Conservation (phyloP, 1,140 invertebrate genomes). For the Vanessa tameamea region DNA sequence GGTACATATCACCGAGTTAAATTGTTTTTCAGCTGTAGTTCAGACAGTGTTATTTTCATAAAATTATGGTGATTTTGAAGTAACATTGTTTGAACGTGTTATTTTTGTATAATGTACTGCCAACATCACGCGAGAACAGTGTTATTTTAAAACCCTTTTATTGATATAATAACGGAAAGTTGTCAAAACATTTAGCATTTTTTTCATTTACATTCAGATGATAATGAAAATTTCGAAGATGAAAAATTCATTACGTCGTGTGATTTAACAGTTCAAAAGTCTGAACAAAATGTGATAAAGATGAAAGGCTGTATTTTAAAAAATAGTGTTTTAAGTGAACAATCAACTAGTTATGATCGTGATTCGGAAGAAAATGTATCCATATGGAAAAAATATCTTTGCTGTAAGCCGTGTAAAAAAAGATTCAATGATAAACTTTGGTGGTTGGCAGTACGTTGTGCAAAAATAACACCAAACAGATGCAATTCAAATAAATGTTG, state of each 20-base stretch:
- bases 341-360: slow-evolving; percentile 36
- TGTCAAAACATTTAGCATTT: slow-evolving; percentile 5
- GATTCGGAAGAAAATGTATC: slow-evolving; percentile 34
- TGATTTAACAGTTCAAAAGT: slow-evolving; percentile 55
- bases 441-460: slow-evolving; percentile 68
- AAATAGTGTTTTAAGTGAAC: slow-evolving; percentile 46
- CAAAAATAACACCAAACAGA: slow-evolving; percentile 49
- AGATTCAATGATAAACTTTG: slow-evolving; percentile 53
- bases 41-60: slow-evolving; percentile 59
- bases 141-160: slow-evolving; percentile 53
- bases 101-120: slow-evolving; percentile 54
- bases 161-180: neutral
- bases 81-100: slow-evolving; percentile 53
- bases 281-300: slow-evolving; percentile 39
- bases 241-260: slow-evolving; percentile 62
- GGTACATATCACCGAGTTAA: slow-evolving; percentile 36
- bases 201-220: slow-evolving; percentile 43
- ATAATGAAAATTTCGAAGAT: slow-evolving; percentile 50
- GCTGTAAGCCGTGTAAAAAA: slow-evolving; percentile 52
- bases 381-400: slow-evolving; percentile 53
- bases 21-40: slow-evolving; percentile 10
- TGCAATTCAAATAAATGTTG: slow-evolving; percentile 56
- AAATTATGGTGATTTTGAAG: slow-evolving; percentile 41
- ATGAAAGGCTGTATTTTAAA: slow-evolving; percentile 61
- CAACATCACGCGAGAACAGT: slow-evolving; percentile 50